Conservation (phyloP, 1,140 invertebrate genomes). For the Megalopta genalis region DNA sequence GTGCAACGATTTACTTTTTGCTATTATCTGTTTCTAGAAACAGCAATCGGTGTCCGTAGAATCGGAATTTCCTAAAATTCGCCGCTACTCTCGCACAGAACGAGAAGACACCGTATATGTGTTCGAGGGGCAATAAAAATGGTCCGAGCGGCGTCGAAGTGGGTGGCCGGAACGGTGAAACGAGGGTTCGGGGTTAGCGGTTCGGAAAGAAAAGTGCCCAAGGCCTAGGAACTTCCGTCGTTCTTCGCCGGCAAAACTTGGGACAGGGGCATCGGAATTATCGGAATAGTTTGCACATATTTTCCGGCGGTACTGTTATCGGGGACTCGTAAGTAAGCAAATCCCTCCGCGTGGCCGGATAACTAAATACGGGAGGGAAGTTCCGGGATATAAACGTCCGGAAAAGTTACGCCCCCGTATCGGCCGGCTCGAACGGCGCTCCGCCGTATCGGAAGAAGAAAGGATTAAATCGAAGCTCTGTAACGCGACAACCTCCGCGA, state of each 20-base stretch:
- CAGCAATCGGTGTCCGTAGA: no score
- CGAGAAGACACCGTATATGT: no score
- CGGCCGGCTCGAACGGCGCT: not conserved
- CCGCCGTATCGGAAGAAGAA: not conserved
- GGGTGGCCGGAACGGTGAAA: no score
- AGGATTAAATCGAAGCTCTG: not conserved
- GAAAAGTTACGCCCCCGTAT: not conserved
- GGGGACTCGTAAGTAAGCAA: slow-evolving; percentile 6
- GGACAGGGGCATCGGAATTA: slow-evolving; percentile 10
- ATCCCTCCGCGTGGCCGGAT: not conserved
- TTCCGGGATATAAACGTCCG: not conserved
- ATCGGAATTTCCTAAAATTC: no score
- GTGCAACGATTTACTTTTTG: no score
- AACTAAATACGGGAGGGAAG: not conserved
- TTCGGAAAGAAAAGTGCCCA: no score
- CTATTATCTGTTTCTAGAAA: no score
- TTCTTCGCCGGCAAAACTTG: slow-evolving; percentile 1
- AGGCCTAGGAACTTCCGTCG: slow-evolving; percentile 1
- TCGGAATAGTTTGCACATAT: slow-evolving; percentile 21
- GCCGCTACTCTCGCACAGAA: no score
- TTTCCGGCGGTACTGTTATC: slow-evolving; percentile 22
- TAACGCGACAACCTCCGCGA: no score
- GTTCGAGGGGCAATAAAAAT: no score
- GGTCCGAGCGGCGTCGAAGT: no score
- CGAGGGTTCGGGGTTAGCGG: no score